A percentile compares a stretch with the other conserved stretches of the same genome.
Evolutionary conservation across 2,888 invertebrate species (phyloP).

Genomic region (Chrysolina oricalcia): DNA sequence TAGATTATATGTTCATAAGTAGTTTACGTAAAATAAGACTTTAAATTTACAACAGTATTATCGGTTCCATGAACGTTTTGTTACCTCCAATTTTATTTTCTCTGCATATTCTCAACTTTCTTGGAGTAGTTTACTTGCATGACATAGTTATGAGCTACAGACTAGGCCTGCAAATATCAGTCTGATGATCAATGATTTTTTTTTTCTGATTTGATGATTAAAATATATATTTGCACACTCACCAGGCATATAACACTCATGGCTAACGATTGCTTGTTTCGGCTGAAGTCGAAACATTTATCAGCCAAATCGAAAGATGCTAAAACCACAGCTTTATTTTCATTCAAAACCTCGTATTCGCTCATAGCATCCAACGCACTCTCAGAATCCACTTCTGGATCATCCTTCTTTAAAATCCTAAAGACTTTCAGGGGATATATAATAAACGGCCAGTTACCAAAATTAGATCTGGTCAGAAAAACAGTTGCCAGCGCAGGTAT

Average conservation of each 20-base stretch:
- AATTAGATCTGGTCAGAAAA: slow-evolving; percentile 68
- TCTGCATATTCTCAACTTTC: too few species aligned
- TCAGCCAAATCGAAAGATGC: slow-evolving; percentile 77
- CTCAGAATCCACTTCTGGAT: slow-evolving; percentile 72
- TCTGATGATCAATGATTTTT: too few species aligned
- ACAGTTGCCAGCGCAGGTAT: slow-evolving; percentile 73
- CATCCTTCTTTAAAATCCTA: slow-evolving; percentile 71
- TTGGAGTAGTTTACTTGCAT: too few species aligned
- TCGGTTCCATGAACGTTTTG: too few species aligned
- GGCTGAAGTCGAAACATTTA: slow-evolving; percentile 75
- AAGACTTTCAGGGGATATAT: slow-evolving; percentile 60
- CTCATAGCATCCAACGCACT: slow-evolving; percentile 74
- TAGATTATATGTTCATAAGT: too few species aligned
- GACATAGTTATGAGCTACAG: too few species aligned
- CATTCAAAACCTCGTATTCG: slow-evolving; percentile 75
- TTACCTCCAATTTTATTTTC: too few species aligned
- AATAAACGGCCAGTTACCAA: slow-evolving; percentile 61
- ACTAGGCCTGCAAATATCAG: too few species aligned
- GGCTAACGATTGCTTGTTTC: slow-evolving; percentile 77
- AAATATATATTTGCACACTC: background rate
- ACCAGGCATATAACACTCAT: slow-evolving; percentile 76
- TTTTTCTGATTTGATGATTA: too few species aligned
- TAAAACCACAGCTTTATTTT: slow-evolving; percentile 75
- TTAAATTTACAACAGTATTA: too few species aligned
- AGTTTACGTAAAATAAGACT: too few species aligned